Conservation (phyloP, 2,888 invertebrate species). For the Tanypteryx hageni region DNA sequence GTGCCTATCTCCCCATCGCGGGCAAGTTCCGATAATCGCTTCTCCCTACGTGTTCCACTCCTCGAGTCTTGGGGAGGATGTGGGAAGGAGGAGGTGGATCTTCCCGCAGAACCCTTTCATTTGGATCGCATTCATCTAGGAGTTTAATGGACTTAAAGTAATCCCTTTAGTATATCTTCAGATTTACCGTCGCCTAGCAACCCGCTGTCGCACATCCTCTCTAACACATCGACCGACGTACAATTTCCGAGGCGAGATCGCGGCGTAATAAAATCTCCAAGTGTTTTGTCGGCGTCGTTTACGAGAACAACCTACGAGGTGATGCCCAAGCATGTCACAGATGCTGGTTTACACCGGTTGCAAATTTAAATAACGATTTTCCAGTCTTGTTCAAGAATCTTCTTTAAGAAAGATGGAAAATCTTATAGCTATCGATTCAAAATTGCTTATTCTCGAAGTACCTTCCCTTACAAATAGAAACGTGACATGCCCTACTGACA, state of each 20-base stretch:
- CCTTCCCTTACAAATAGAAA: too few relatives aligned
- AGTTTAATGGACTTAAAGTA: conserved; percentile 13
- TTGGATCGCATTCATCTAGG: not conserved
- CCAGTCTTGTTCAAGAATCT: too few relatives aligned
- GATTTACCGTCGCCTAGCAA: not conserved
- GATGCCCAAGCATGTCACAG: too few relatives aligned
- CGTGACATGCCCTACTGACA: too few relatives aligned
- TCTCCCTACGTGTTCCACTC: not conserved
- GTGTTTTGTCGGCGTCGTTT: not conserved
- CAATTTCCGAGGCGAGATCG: conserved; percentile 2
- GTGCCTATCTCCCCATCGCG: conserved; percentile 6
- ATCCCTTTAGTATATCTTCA: not conserved
- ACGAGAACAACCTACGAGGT: not conserved
- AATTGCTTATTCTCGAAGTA: too few relatives aligned
- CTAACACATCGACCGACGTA: not conserved
- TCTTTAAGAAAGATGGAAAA: too few relatives aligned
- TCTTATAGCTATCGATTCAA: too few relatives aligned
- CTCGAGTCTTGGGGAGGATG: not conserved
- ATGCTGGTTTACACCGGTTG: too few relatives aligned
- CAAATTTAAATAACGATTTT: too few relatives aligned
- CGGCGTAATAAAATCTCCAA: too few relatives aligned
- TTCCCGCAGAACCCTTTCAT: too few relatives aligned
- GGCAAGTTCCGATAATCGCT: conserved; percentile 7
- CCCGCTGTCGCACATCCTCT: not conserved
- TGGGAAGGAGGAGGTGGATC: too few relatives aligned